Evolutionary conservation across 2,888 invertebrate genomes (phyloP), one percentile per base, ranked within the genome.

Genomic region (Epinotia bilunana): DNA sequence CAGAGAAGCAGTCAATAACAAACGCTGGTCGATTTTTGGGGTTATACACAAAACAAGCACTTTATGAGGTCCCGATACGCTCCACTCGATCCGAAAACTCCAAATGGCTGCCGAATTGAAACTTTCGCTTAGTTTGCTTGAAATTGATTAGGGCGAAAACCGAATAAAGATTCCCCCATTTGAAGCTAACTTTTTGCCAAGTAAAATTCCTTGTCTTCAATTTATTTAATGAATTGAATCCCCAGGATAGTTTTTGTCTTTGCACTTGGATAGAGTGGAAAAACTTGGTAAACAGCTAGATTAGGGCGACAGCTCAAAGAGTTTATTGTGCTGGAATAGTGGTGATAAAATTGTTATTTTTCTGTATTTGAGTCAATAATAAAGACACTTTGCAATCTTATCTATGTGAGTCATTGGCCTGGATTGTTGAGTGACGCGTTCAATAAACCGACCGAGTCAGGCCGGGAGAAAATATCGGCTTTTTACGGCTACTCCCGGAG

Each of bases 81-180:
- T 79, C 77, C 78, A 77, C 77, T 74, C 79, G 79, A 81, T 76
- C 70, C 79, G 80, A 80, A 81, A 81, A 84, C 83, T 82, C 80
- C 80, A 84, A 88, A 89, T 86, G 84, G 84, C 79, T 78, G 73
- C 83, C 80, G 83, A 89, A 90, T 88, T 87, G 88, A 87, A 89
- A 88, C 86, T 90, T 89, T 90, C 83, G 87, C 86, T 87, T 86
- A 85, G 84, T 88, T 88, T 84, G 79, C 84, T 84, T 81, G 84
- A 84, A 88, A 88, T 88, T 88, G 89, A 89, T 88, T 87, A 85
- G 84, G 79, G 82, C 81, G 79, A 82, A 87, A 88, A 86, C 84
- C 82, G 80, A 85, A 86, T 82, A 80, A 80, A 80, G 78, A 84
- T 84, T 80, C 78, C 78, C 78, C 77, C 78, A 76, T 78, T 77